Conservation (phyloP, 2,888 invertebrate species). For the Hypena proboscidalis region DNA sequence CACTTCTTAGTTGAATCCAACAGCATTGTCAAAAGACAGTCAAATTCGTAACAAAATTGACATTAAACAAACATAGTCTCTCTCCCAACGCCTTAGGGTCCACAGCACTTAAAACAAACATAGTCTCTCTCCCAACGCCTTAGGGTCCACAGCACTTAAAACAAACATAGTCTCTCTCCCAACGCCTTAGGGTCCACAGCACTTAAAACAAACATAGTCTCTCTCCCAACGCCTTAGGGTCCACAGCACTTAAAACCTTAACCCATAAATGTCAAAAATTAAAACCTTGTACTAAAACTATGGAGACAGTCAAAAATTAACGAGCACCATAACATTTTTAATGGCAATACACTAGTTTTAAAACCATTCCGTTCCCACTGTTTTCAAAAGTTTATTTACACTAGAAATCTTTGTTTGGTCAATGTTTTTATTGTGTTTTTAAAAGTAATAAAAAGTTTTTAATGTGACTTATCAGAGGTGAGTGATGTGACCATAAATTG, state of each 20-base stretch:
- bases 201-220: slow-evolving; percentile 2
- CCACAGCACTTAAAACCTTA: slow-evolving; percentile 19
- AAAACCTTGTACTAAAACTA: slow-evolving; percentile 67
- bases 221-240: slow-evolving; percentile 13
- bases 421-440: slow-evolving; percentile 68
- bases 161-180: slow-evolving; percentile 9
- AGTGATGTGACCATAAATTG: slow-evolving; percentile 55
- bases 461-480: slow-evolving; percentile 53
- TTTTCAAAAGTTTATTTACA: slow-evolving; percentile 67
- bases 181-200: slow-evolving; percentile 12
- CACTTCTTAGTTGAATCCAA: slow-evolving; percentile 14
- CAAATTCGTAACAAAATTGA: slow-evolving; percentile 8
- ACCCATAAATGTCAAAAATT: slow-evolving; percentile 73
- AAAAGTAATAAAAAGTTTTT: slow-evolving; percentile 64
- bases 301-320: slow-evolving; percentile 75
- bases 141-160: slow-evolving; percentile 18
- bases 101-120: slow-evolving; percentile 17
- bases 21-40: slow-evolving; percentile 15
- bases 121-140: slow-evolving; percentile 6
- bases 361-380: slow-evolving; percentile 63
- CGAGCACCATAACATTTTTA: slow-evolving; percentile 74
- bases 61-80: slow-evolving; percentile 1
- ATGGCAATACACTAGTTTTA: slow-evolving; percentile 63
- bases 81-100: slow-evolving; percentile 13
- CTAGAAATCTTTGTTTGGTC: slow-evolving; percentile 67